Evolutionary conservation across 2,797 vertebrate species (phyloP).

Genomic region (Leptatherina wallacei): DNA sequence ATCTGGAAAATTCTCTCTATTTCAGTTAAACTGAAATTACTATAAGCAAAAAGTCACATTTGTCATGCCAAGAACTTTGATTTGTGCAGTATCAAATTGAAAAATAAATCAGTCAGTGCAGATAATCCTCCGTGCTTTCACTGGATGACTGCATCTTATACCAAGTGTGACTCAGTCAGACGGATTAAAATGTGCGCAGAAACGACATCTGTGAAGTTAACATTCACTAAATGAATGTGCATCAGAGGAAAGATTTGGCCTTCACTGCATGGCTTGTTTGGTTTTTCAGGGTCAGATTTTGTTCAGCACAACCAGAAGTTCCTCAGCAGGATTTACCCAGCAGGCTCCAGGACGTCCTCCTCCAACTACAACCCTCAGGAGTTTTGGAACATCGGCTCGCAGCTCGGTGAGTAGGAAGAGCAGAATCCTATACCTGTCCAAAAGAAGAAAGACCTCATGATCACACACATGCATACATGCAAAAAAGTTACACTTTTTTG

Average conservation of each 20-base stretch:
- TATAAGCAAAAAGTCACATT: background rate
- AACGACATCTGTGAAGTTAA: conserved; percentile 7
- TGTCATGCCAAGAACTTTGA: conserved; percentile 7
- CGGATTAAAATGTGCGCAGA: background rate
- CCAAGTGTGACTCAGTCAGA: background rate
- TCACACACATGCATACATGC: background rate
- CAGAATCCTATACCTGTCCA: background rate
- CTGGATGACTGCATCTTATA: background rate
- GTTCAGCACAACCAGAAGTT: conserved; percentile 85
- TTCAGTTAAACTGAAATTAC: background rate
- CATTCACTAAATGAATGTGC: conserved; percentile 6
- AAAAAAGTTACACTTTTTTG: too few relatives aligned
- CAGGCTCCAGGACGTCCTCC: conserved; percentile 80
- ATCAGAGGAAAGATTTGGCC: conserved; percentile 1
- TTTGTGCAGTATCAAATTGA: background rate
- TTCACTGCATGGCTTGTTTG: background rate
- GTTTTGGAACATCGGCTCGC: conserved; percentile 92
- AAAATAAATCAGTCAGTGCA: background rate
- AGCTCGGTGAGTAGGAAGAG: conserved; percentile 85
- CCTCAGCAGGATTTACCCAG: conserved; percentile 90
- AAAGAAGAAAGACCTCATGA: background rate
- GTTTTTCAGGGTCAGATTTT: conserved; percentile 79
- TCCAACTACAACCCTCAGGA: conserved; percentile 91
- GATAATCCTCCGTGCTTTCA: background rate
- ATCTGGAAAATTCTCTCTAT: background rate